Evolutionary conservation across 2,888 invertebrate genomes (phyloP), one percentile per base, ranked within the genome.

Genomic region (Imbricaverruca yamaguchii): DNA sequence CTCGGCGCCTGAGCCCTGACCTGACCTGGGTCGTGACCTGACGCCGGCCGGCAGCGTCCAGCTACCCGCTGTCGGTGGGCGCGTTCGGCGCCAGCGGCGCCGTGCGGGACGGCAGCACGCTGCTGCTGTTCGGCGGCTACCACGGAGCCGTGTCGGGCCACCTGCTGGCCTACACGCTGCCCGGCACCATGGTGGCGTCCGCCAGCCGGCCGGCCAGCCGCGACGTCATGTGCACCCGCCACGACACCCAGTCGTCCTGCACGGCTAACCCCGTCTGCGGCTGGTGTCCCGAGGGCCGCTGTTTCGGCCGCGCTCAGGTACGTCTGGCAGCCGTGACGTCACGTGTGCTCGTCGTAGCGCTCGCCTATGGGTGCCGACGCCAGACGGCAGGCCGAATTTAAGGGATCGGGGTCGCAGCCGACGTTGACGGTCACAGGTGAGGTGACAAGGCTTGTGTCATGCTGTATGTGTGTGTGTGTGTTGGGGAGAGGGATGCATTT

Each of bases 261-360:
- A 91, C 93, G 0, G 93, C 94, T 0, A 95, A 97, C 88, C 95
- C 96, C 0, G 96, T 96, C 87, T 97, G 97, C 86, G 95, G 96
- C 21, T 96, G 95, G 95, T 97, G 97, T 87, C 94, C 94, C 0
- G 93, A 93, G 84, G 92, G 92, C 84, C 90, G 83, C 83, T 95
- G 95, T 85, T 94, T 94, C 86, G 94, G 94, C 0, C 91, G 95
- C 82, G 94, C 94, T 39, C 39, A 39, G 39, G 39, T 39, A 39
- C 39, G 39, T 39, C 39, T 39, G 39, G 39, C 1, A 39, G 39
- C 39, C 39, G 39, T 39, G 39, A 39, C 39, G 39, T 39, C 39
- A 39, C 39, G 39, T 39, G 4, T 39, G 39, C 39, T 39, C 39
- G 39, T 4, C 39, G 39, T 4, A 39, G 39, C 39, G 39, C 39